Evolutionary conservation across 1,140 invertebrate genomes (phyloP).

Genomic region (Saxidomus purpurata): DNA sequence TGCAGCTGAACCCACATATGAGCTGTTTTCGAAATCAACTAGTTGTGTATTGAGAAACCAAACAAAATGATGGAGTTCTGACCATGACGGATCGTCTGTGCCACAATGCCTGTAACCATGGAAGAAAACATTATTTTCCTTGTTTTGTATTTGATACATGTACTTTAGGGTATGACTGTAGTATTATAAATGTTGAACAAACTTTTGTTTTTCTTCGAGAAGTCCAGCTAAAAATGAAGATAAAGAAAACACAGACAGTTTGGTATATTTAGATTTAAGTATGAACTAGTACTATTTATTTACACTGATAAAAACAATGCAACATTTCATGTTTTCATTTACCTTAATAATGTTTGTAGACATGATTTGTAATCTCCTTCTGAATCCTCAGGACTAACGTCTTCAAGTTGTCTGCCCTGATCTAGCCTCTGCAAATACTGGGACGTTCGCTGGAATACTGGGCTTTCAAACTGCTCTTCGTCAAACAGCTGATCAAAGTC

Average conservation of each 20-base stretch:
- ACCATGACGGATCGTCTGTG: slow-evolving; percentile 79
- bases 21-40: slow-evolving; percentile 75
- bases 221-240: no score
- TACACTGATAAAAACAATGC: no score
- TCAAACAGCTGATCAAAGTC: slow-evolving; percentile 45
- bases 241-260: no score
- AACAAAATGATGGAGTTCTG: slow-evolving; percentile 81
- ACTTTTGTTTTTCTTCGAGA: no score
- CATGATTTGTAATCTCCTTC: slow-evolving; percentile 31
- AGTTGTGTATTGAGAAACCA: slow-evolving; percentile 82
- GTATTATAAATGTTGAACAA: no score
- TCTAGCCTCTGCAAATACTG: slow-evolving; percentile 53
- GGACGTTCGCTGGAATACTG: slow-evolving; percentile 46
- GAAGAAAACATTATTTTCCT: no score
- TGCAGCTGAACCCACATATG: slow-evolving; percentile 71
- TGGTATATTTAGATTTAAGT: no score
- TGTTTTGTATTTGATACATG: no score
- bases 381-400: background rate
- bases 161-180: no score
- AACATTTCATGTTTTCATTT: no score
- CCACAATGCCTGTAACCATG: slow-evolving; percentile 82
- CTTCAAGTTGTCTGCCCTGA: background rate
- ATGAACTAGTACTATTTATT: no score
- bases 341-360: slow-evolving; percentile 36
- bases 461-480: slow-evolving; percentile 36